Conservation (phyloP, 2,113 vertebrate genomes). For the Loxodonta africana region DNA sequence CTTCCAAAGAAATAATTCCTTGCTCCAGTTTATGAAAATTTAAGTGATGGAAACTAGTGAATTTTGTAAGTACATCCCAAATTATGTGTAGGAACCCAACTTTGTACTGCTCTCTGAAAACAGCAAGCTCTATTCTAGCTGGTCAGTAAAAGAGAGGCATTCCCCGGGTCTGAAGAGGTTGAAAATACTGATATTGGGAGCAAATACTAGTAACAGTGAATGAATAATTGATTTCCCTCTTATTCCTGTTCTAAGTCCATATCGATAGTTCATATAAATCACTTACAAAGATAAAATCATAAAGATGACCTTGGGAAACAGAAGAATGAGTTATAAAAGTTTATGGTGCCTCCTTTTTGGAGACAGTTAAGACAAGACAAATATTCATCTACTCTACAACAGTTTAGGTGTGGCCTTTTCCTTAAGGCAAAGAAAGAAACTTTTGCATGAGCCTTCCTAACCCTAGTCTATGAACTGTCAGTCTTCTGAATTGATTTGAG, state of each 20-base stretch:
- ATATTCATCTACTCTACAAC: not conserved
- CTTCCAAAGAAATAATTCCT: not conserved
- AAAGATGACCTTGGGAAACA: not conserved
- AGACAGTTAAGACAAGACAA: not conserved
- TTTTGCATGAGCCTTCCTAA: not conserved
- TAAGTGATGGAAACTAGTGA: not conserved
- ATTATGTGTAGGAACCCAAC: not conserved
- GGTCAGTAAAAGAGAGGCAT: not conserved
- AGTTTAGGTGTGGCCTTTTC: not conserved
- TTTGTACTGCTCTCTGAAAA: not conserved
- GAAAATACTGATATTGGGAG: not conserved
- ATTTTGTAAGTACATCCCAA: not conserved
- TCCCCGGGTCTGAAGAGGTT: not conserved
- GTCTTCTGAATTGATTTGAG: not conserved
- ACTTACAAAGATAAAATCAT: constrained; percentile 4
- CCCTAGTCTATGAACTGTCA: not conserved
- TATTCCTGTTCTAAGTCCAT: not conserved
- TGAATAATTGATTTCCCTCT: not conserved
- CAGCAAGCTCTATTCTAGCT: not conserved
- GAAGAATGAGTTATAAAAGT: not conserved
- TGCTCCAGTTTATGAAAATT: not conserved
- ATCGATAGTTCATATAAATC: not conserved
- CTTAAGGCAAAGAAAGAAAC: not conserved
- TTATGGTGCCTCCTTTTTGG: not conserved
- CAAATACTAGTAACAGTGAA: not conserved